Evolutionary conservation across 2,888 invertebrate genomes (phyloP), one percentile per base, ranked within the genome.

Genomic region (Stenodema calcarata): DNA sequence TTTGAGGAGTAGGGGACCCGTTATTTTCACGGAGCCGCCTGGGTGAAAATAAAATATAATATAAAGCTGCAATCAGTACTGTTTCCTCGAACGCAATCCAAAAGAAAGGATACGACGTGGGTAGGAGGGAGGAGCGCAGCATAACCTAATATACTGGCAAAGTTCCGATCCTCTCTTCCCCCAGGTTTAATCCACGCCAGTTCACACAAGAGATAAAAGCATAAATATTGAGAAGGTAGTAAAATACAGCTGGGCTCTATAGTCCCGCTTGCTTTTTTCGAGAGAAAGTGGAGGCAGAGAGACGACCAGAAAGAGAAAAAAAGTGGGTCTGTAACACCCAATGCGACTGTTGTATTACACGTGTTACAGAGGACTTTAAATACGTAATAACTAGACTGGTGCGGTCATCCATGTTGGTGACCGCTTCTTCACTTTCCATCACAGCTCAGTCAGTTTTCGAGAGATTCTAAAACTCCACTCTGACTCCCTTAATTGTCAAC

Each of bases 101-200:
- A 73, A 73, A 84, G 62, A 42, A 78, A 47, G 47, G 42, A 41
- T 41, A 44, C 28, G 35, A 35, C 35, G 35, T 7, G 28, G 50
- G 28, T 9, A 30, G 47, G 84, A 27, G 27, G 84, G 50, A 0
- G 44, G 62, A 14, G 84, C n/a, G n/a, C n/a, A n/a, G 35, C 73
- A 84, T 84, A 84, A 84, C 84, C 84, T 84, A 84, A 84, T 84
- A 84, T 84, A 84, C 84, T 84, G 84, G 84, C 84, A 84, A 84
- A 84, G 84, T 84, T 84, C 84, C 84, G 84, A 84, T 78, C 62
- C 62, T 18, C 54, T 54, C 54, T 54, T 54, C 62, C 62, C 84
- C 75, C 84, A 84, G 84, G 84, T 84, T 84, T 84, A 73, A 84
- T 84, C 84, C 84, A 73, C 73, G 73, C 84, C 84, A 84, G 84